Evolutionary conservation across 2,113 vertebrate species (phyloP).

Genomic region (Neomonachus schauinslandi): DNA sequence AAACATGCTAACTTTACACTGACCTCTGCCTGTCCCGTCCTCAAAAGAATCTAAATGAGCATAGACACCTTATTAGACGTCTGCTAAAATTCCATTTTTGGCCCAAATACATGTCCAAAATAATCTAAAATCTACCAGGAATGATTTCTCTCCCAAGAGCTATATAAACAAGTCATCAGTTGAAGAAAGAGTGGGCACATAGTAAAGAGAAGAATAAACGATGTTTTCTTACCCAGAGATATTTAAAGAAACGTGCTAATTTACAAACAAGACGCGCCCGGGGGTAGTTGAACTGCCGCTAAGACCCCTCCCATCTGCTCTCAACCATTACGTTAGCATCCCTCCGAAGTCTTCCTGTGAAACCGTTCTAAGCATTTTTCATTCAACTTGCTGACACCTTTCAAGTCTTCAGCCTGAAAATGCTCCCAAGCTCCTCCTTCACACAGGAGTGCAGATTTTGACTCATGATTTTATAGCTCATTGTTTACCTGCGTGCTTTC

Average conservation of each 20-base stretch:
- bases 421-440: background rate
- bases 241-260: background rate
- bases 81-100: background rate
- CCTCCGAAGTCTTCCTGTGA: accelerated
- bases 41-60: no score
- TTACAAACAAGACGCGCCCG: background rate
- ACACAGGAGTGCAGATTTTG: accelerated
- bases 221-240: background rate
- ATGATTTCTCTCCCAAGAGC: background rate
- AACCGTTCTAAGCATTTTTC: background rate
- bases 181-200: background rate
- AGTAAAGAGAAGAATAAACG: background rate
- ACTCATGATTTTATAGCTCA: accelerated
- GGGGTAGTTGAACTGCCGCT: accelerated
- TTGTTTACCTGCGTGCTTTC: background rate
- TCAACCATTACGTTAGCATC: accelerated
- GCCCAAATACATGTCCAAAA: background rate
- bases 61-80: background rate
- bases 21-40: background rate
- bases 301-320: background rate
- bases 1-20: background rate
- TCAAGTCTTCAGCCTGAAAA: background rate
- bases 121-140: background rate
- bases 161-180: background rate
- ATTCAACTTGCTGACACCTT: background rate